Conservation (phyloP, 1,140 invertebrate genomes). For the Heterodera schachtii region DNA sequence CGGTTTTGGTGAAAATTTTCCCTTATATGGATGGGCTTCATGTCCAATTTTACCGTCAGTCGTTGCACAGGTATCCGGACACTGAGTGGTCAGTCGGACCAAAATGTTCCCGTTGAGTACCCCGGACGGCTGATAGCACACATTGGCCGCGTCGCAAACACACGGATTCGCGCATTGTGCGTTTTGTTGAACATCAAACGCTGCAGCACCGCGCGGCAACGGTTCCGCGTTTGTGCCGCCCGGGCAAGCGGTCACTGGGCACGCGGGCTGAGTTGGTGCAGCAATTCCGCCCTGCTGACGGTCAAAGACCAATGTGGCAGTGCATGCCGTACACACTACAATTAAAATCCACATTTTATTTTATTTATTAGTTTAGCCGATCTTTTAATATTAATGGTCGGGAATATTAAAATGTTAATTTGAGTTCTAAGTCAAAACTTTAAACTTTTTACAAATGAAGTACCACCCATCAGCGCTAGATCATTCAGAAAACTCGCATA, state of each 20-base stretch:
- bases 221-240: background rate
- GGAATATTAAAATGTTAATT: too few species aligned
- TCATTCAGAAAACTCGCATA: too few species aligned
- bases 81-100: conserved; percentile 4
- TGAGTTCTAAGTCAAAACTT: too few species aligned
- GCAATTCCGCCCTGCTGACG: background rate
- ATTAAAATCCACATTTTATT: too few species aligned
- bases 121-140: background rate
- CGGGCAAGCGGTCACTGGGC: background rate
- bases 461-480: too few species aligned
- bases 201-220: background rate
- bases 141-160: background rate
- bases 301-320: background rate
- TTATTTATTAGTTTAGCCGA: too few species aligned
- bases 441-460: too few species aligned
- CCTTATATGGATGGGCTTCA: background rate
- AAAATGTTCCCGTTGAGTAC: conserved; percentile 11
- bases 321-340: background rate
- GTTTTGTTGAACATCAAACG: conserved; percentile 2
- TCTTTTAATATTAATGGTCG: too few species aligned
- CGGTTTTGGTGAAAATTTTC: too few species aligned
- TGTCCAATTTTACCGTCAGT: background rate
- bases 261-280: background rate
- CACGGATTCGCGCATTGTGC: background rate
- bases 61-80: background rate